Percentiles rank a stretch among this genome's conserved stretches.
These are phyloP conservation scores for Resseliella maxima DNA, from an alignment of 2,888 invertebrate genomes.

Conservation along the genomic window DNA sequence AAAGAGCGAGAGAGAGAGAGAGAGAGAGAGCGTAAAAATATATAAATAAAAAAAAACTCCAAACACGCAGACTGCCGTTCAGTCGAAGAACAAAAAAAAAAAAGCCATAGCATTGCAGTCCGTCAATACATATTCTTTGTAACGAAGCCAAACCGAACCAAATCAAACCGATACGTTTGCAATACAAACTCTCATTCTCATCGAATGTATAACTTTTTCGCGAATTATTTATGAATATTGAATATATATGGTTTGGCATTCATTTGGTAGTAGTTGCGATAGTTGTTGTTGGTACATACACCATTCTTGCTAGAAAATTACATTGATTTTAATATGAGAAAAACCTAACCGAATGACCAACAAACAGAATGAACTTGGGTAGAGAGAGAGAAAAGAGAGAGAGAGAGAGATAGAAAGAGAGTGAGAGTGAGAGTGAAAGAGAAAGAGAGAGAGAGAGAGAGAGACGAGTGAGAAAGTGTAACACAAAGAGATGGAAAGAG, in stretches of 20 bases:
- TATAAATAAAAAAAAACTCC: background rate
- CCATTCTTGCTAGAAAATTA: no score
- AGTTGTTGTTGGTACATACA: no score
- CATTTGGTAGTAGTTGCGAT: background rate
- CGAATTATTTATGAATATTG: constrained; percentile 16
- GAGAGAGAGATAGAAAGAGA: background rate
- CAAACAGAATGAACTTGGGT: no score
- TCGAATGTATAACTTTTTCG: constrained; percentile 9
- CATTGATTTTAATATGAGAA: background rate
- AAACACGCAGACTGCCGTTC: background rate
- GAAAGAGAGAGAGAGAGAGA: background rate
- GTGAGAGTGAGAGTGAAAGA: background rate
- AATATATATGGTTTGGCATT: constrained; percentile 1
- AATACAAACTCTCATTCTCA: background rate
- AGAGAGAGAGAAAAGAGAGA: no score
- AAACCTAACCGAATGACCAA: background rate
- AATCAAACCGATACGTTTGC: constrained; percentile 25
- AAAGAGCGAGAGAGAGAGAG: background rate
- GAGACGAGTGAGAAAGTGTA: background rate
- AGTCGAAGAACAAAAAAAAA: background rate
- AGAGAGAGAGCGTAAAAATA: background rate
- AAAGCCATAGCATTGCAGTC: background rate
- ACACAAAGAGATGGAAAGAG: background rate
- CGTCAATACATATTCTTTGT: constrained; percentile 17
- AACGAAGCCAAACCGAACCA: no score